Evolutionary conservation across 2,113 vertebrate genomes (phyloP).

Genomic region (Dermatemys mawii): DNA sequence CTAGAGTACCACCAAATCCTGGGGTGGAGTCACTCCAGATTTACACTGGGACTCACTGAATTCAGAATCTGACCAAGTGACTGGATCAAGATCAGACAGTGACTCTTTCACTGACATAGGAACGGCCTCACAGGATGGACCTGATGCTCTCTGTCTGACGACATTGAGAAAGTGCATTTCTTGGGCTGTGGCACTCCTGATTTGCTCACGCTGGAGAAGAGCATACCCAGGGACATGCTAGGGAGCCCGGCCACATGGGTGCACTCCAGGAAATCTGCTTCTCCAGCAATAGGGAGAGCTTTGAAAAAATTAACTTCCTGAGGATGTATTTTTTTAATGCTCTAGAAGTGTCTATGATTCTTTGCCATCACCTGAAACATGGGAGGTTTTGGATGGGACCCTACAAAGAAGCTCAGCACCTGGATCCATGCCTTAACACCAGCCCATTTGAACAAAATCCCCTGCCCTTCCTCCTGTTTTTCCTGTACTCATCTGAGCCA

Average conservation of each 20-base stretch:
- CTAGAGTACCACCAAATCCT: not conserved
- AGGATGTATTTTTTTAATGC: not conserved
- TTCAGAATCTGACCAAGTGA: not conserved
- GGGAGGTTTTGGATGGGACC: not conserved
- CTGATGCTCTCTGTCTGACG: not conserved
- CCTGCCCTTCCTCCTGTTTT: not conserved
- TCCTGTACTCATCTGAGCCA: not conserved
- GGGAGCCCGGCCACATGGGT: not conserved
- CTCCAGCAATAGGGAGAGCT: not conserved
- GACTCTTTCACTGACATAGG: not conserved
- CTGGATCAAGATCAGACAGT: not conserved
- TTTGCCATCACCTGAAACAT: not conserved
- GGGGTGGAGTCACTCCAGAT: not conserved
- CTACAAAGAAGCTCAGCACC: accelerated
- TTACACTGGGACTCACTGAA: not conserved
- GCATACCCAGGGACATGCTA: not conserved
- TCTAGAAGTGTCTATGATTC: not conserved
- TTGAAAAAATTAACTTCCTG: not conserved
- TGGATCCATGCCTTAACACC: not conserved
- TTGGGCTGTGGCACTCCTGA: no score
- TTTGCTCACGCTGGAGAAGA: not conserved
- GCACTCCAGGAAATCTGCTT: not conserved
- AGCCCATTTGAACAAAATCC: not conserved
- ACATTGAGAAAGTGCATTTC: not conserved
- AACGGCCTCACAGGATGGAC: not conserved